phyloP scores from a whole-genome alignment of 2,888 invertebrate species.

The Teleiodes luculella region DNA sequence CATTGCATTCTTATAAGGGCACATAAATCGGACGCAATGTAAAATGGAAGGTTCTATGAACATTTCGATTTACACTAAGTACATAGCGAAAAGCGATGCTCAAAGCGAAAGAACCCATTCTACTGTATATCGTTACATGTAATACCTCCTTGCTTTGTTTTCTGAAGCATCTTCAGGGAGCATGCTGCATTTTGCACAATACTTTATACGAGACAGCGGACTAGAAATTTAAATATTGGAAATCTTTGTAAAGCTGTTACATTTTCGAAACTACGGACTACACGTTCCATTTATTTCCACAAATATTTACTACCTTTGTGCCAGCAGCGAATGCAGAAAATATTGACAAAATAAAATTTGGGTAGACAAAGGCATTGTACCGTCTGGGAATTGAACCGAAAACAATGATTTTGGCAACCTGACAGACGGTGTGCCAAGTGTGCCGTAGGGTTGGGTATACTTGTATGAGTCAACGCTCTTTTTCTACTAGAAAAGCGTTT shows the following conservation, averaged over 20 bases:
- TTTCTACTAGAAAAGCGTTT: neutral
- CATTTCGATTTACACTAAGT: neutral
- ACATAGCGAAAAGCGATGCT: neutral
- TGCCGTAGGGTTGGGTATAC: slow-evolving; percentile 7
- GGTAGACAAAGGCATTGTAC: slow-evolving; percentile 10
- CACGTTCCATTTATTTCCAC: neutral
- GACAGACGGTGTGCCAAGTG: slow-evolving; percentile 18
- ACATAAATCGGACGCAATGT: too few relatives aligned
- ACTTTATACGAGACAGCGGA: slow-evolving; percentile 4
- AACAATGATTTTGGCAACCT: slow-evolving; percentile 13
- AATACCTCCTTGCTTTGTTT: slow-evolving; percentile 4
- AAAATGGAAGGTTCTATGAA: neutral
- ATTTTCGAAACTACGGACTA: neutral
- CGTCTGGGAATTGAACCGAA: slow-evolving; percentile 15
- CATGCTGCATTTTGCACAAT: slow-evolving; percentile 3
- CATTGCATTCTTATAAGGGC: too few relatives aligned
- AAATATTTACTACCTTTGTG: neutral
- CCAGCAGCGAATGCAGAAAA: neutral
- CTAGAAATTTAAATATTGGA: slow-evolving; percentile 3
- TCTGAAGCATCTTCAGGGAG: neutral
- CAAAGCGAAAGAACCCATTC: neutral
- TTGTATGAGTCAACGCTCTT: slow-evolving; percentile 9
- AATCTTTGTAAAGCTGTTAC: neutral
- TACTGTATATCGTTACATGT: neutral
- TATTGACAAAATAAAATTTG: neutral